These are phyloP conservation scores for Gymnobelideus leadbeateri DNA, from an alignment of 2,113 vertebrate species.

Conservation along the genomic window DNA sequence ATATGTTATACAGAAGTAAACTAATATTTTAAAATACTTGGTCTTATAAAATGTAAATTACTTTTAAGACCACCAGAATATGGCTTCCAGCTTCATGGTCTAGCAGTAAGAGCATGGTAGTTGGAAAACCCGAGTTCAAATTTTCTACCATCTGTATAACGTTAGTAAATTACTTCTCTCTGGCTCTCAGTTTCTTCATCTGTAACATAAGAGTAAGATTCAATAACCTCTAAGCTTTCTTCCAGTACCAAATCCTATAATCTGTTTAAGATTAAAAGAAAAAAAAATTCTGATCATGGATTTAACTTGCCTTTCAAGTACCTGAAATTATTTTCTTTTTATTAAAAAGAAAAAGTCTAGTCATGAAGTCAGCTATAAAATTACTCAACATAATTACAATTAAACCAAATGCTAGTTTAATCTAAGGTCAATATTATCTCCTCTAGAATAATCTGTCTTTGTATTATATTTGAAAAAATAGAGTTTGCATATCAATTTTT, in stretches of 20 bases:
- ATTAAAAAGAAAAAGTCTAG: not conserved
- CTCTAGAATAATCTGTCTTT: not conserved
- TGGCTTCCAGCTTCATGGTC: not conserved
- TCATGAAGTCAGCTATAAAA: not conserved
- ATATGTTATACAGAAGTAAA: not conserved
- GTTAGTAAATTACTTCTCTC: not conserved
- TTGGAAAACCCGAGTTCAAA: not conserved
- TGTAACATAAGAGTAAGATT: not conserved
- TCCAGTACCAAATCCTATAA: not conserved
- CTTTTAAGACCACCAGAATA: not conserved
- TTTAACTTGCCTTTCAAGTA: not conserved
- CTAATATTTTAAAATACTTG: not conserved
- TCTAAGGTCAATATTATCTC: constrained; percentile 32
- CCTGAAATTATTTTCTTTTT: not conserved
- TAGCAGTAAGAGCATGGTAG: not conserved
- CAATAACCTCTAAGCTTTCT: not conserved
- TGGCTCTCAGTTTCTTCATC: not conserved
- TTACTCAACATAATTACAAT: not conserved
- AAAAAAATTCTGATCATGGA: not conserved
- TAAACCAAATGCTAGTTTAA: not conserved
- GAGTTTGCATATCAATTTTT: not conserved
- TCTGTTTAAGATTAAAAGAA: not conserved
- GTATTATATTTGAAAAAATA: not conserved
- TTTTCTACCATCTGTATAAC: not conserved
- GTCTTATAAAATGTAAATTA: not conserved